phyloP scores from a whole-genome alignment of 1,140 invertebrate genomes.

The Sinella curviseta region DNA sequence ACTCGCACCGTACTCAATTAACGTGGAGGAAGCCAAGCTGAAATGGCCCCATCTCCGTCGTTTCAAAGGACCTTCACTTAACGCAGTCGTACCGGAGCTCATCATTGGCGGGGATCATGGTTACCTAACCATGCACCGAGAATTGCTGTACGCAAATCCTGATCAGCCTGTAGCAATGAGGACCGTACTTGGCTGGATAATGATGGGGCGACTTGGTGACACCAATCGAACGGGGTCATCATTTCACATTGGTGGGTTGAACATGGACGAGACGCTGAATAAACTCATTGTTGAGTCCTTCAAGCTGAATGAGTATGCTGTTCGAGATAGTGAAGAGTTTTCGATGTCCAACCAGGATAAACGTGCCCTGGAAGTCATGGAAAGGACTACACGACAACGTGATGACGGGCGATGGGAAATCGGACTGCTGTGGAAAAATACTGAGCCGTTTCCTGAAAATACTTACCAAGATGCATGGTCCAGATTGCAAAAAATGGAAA shows the following conservation, averaged over 20 bases:
- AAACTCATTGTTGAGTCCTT: neutral
- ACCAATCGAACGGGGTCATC: neutral
- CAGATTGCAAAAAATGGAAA: neutral
- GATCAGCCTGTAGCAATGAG: neutral
- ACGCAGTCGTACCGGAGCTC: neutral
- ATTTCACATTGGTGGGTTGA: neutral
- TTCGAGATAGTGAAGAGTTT: neutral
- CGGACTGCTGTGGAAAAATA: conserved; percentile 31
- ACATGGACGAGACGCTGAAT: neutral
- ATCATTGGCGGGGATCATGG: neutral
- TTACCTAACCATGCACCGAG: neutral
- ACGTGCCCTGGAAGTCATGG: conserved; percentile 19
- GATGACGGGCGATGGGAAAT: conserved; percentile 16
- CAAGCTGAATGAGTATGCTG: neutral
- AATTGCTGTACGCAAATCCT: neutral
- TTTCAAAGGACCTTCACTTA: neutral
- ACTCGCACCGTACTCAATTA: neutral
- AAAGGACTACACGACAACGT: neutral
- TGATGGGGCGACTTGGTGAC: neutral
- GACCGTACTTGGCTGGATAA: neutral
- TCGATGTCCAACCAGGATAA: neutral
- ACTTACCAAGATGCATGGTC: neutral
- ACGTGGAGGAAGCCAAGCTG: neutral
- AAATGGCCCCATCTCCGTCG: neutral
- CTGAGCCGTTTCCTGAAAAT: neutral